Evolutionary conservation across 2,888 invertebrate species (phyloP), one percentile per base, ranked within the genome.

Genomic region (Andrena fulva): DNA sequence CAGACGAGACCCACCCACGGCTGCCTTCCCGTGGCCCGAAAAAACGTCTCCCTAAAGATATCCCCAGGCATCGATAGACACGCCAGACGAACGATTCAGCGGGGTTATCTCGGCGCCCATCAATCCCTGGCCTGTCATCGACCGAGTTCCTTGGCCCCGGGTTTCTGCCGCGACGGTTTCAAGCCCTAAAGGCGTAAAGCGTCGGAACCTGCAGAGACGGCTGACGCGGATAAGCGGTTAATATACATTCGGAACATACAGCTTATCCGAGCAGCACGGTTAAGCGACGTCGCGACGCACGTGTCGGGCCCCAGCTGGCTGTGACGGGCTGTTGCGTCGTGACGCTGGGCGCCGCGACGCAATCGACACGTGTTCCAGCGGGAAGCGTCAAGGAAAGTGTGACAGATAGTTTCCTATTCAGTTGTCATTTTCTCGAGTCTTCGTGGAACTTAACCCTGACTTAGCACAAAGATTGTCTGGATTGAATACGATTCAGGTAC

Each of bases 231-330:
- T 73, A 74, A 81, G 33, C 70, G 70, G 80, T 70, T 80, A 66
- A 82, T 80, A 80, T 52, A 67, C 70, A 78, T 74, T 63, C 76
- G 76, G 48, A 52, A 70, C 48, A 59, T 60, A 52, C 66, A 35
- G 72, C 69, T 67, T 48, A 62, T 68, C 42, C 79, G 29, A 29
- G 35, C 42, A 50, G 59, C 54, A 33, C 31, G 67, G 69, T 64
- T 72, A 82, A 83, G 35, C 63, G 35, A 56, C 74, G 73, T 70
- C 60, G 70, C 60, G 64, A 71, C 70, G 64, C 35, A 82, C 48
- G 33, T 81, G 66, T 60, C 64, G 64, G 16, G 48, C 64, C 33
- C n/a, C 81, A 33, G 63, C 62, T 71, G 82, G n/a, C 59, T 63
- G 16, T 59, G 66, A 63, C 72, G 52, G 56, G 56, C 50, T 54